Evolutionary conservation across 2,113 vertebrate genomes (phyloP).

Genomic region (Clarias batrachus): DNA sequence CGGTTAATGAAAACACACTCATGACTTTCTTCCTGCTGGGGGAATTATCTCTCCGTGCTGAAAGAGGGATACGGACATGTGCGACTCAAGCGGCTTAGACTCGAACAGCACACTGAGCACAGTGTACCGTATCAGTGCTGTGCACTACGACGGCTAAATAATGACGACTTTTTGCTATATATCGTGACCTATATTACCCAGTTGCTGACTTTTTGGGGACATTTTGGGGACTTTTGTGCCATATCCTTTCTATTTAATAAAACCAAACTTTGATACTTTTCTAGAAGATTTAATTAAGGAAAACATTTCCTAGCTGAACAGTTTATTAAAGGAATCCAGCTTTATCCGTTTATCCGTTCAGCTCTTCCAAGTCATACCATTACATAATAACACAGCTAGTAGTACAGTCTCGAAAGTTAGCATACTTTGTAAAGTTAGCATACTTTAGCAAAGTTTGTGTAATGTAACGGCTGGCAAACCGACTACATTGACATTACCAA

Average conservation of each 20-base stretch:
- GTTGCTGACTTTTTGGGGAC: neutral
- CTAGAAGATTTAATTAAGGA: neutral
- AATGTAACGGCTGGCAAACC: too few species aligned
- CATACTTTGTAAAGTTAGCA: neutral
- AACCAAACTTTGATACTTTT: neutral
- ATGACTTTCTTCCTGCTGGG: constrained; percentile 8
- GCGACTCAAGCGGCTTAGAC: neutral
- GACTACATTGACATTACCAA: too few species aligned
- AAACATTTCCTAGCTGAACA: neutral
- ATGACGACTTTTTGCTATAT: neutral
- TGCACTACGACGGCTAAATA: neutral
- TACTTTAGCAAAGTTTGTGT: neutral
- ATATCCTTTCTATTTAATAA: neutral
- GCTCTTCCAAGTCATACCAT: neutral
- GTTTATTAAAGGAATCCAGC: neutral
- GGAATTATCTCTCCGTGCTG: constrained; percentile 38
- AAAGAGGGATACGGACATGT: constrained; percentile 23
- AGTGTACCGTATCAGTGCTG: neutral
- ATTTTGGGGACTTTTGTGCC: neutral
- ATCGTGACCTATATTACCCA: neutral
- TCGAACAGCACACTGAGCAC: neutral
- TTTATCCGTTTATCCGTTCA: too few species aligned
- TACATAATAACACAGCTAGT: neutral
- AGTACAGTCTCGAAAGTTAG: neutral
- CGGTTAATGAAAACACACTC: constrained; percentile 16